Evolutionary conservation across 2,113 vertebrate genomes (phyloP).

Genomic region (Calidris pugnax): DNA sequence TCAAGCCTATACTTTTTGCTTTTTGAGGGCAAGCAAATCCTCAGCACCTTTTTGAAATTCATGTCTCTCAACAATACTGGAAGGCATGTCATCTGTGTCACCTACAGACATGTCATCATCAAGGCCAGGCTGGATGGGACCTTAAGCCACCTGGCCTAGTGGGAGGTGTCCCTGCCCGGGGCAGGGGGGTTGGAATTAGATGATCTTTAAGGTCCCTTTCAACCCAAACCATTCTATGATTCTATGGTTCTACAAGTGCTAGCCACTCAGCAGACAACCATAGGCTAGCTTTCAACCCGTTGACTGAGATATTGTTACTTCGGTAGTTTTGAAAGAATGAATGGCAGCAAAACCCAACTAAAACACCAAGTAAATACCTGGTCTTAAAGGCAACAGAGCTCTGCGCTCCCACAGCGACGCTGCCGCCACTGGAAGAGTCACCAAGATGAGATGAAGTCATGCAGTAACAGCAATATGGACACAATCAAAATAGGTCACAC

Average conservation of each 20-base stretch:
- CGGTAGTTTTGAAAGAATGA: neutral
- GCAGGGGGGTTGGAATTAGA: too few relatives aligned
- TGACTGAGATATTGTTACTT: neutral
- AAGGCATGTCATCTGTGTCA: neutral
- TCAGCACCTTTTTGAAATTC: too few relatives aligned
- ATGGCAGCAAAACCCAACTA: neutral
- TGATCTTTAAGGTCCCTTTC: too few relatives aligned
- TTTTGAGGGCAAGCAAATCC: too few relatives aligned
- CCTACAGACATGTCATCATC: too few relatives aligned
- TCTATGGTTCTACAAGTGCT: neutral
- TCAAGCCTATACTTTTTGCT: too few relatives aligned
- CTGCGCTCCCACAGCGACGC: accelerated
- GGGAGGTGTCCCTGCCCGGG: too few relatives aligned
- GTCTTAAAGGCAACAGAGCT: neutral
- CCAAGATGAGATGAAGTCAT: neutral
- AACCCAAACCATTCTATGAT: neutral
- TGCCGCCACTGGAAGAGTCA: neutral
- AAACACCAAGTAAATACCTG: neutral
- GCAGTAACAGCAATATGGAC: neutral
- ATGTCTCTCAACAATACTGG: accelerated
- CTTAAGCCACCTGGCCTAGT: too few relatives aligned
- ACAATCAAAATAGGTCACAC: neutral
- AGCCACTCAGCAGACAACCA: neutral
- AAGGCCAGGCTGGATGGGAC: too few relatives aligned
- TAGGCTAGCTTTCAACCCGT: neutral